Conservation (phyloP, 53 echinoderm and acorn worm genomes). For the Crossaster papposus region DNA sequence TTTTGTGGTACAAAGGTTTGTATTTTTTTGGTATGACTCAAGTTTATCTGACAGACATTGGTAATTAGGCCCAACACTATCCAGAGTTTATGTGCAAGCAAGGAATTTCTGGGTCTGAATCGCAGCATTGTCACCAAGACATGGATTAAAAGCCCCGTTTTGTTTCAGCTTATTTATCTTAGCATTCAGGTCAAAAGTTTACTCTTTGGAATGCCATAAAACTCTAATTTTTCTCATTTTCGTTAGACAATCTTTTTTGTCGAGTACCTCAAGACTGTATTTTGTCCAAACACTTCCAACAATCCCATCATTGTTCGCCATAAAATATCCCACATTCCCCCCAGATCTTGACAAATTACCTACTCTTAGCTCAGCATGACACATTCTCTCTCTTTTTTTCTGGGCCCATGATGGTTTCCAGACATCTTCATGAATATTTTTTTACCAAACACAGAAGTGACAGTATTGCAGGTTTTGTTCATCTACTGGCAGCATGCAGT, state of each 20-base stretch:
- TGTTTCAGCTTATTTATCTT: neutral
- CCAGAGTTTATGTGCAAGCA: neutral
- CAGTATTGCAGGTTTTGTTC: neutral
- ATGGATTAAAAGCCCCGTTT: neutral
- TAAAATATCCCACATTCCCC: neutral
- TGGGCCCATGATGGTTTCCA: neutral
- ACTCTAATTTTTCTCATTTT: neutral
- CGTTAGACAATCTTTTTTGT: neutral
- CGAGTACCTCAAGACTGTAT: neutral
- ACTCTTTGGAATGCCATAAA: neutral
- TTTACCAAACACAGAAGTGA: neutral
- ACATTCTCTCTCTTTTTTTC: neutral
- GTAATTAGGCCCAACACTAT: neutral
- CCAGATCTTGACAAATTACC: constrained; percentile 9
- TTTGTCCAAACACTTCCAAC: neutral
- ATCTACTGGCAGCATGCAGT: neutral
- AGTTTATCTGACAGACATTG: neutral
- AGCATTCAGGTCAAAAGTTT: neutral
- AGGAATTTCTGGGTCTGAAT: neutral
- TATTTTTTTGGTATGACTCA: neutral
- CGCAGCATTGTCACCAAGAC: neutral
- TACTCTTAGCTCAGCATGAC: neutral
- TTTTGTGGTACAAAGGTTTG: no score
- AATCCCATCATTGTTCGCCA: neutral
- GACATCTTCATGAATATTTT: neutral